A percentile compares a stretch with the other conserved stretches of the same genome.
phyloP scores from a whole-genome alignment of 2,797 vertebrate species.

The Mareca penelope region DNA sequence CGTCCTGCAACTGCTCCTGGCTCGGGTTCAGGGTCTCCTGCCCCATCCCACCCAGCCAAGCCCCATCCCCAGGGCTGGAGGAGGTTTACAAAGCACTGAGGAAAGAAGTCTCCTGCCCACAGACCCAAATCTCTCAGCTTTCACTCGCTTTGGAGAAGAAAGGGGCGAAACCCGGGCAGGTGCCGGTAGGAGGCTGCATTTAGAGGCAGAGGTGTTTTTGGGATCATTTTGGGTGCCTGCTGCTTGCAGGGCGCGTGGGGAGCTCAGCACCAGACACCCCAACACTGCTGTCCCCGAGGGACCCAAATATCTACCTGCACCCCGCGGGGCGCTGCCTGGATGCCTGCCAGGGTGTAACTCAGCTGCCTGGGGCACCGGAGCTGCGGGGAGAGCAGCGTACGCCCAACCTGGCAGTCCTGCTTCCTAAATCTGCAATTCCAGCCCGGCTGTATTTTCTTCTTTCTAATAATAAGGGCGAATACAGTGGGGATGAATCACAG shows the following conservation, averaged over 20 bases:
- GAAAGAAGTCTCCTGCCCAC: neutral
- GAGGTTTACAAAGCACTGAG: neutral
- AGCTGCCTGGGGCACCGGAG: neutral
- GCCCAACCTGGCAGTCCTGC: slow-evolving; percentile 57
- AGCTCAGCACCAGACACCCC: neutral
- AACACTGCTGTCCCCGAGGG: neutral
- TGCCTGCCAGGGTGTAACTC: neutral
- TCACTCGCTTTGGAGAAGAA: neutral
- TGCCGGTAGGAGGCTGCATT: neutral
- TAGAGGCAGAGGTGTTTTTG: neutral
- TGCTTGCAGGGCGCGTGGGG: neutral
- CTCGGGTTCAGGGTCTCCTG: neutral
- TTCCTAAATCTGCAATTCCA: slow-evolving; percentile 65
- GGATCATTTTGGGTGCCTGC: fast-evolving
- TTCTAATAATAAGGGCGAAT: slow-evolving; percentile 70
- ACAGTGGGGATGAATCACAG: slow-evolving; percentile 69
- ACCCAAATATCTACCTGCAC: neutral
- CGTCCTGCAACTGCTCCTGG: neutral
- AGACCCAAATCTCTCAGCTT: neutral
- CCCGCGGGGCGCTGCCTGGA: neutral
- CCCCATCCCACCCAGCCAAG: neutral
- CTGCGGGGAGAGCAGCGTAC: neutral
- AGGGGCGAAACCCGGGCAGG: neutral
- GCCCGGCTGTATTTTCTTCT: slow-evolving; percentile 61
- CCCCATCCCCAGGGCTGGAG: neutral